Evolutionary conservation across 1,140 invertebrate species (phyloP), one percentile per base, ranked within the genome.

Genomic region (Rhizoglyphus robini): DNA sequence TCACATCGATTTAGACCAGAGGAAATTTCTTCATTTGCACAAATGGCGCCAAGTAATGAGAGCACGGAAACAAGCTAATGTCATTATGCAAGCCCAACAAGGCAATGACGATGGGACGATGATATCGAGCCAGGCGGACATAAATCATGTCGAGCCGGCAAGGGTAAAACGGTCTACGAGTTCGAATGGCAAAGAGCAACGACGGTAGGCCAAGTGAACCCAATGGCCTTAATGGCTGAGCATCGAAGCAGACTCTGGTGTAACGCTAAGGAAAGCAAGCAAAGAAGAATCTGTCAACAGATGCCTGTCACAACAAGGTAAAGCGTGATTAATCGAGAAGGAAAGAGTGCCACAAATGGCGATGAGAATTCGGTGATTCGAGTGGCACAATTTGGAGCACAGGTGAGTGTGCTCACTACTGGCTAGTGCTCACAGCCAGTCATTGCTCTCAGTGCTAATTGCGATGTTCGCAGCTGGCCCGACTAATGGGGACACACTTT

Each of bases 1-100:
- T 54, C 51, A 54, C 51, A 5, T 54, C 51, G 20, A 54, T 54
- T 54, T 54, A 54, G 20, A 54, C 36, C 36, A 41, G 51, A 54
- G 20, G 51, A 54, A 54, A 32, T 54, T 54, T 54, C 5, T 32
- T 54, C 51, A 25, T 27, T 54, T 54, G 15, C 51, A 8, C 51
- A 54, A 32, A 25, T 41, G 36, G 36, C 36, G 8, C 18, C 18
- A 11, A 41, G 8, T 41, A 18, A 41, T 41, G 18, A 8, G 18
- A 8, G 36, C 36, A 41, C 36, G 23, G 8, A 25, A 54, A 32
- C 20, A 54, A 54, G 31, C 15, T 54, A 54, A 54, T 54, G 51
- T 54, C 8, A 54, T 54, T 54, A 54, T 54, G 51, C 51, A 54
- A 54, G 51, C 51, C 8, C n/a, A n/a, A n/a, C n/a, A 54, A 54